Evolutionary conservation across 2,888 invertebrate genomes (phyloP), one percentile per base, ranked within the genome.

Genomic region (Arctia plantaginis): DNA sequence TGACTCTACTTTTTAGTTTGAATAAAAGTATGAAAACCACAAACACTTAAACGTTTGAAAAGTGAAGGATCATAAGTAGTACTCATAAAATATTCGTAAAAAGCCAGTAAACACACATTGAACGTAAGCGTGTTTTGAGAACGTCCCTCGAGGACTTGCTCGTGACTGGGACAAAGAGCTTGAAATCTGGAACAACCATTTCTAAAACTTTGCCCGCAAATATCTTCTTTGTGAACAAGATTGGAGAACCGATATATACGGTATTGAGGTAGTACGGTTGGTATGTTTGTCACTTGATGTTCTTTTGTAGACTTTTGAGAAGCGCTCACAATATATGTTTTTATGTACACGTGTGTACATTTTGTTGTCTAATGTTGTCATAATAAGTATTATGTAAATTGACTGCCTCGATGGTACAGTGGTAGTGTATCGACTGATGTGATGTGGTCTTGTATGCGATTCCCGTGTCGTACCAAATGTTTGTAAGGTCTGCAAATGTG

Each of bases 151-250:
- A 91, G 90, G 90, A 90, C 83, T 76, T 82, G 86, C 84, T 88
- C 91, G 92, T 92, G 91, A 92, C 91, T 89, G 75, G 89, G 88
- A 92, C 92, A 92, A 92, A 92, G 90, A 88, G 86, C 78, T 83
- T 80, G 82, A 88, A 90, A 91, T 91, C 89, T 91, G 86, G 87
- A 87, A 84, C 89, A 86, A 87, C 87, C 90, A 88, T 88, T 88
- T 90, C 85, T 85, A 91, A 88, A 89, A 79, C 73, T 89, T 84
- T 78, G 64, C 77, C 77, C 76, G 82, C 85, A 87, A 89, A 88
- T 88, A 87, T 86, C 82, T 87, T 85, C 87, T 83, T 82, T 82
- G 84, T 82, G 77, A 76, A 51, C 78, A 73, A 64, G 73, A 79
- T 79, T 77, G 71, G 66, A 76, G 76, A 74, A 72, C 75, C 67